These are phyloP conservation scores for Kradibia gibbosae DNA, from an alignment of 1,140 invertebrate genomes.

Conservation along the genomic window DNA sequence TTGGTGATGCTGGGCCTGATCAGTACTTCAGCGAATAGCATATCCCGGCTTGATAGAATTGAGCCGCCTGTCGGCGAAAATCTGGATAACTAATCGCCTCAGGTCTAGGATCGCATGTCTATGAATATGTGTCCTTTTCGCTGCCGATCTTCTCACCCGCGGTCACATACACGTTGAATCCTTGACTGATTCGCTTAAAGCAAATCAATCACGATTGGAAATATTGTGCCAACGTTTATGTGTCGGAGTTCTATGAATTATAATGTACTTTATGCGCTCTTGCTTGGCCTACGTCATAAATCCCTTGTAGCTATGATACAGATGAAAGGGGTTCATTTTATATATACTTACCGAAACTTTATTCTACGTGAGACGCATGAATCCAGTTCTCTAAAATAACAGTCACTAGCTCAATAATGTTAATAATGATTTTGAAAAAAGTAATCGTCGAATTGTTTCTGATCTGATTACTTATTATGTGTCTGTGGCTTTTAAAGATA, in stretches of 20 bases:
- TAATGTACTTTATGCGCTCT: constrained; percentile 8
- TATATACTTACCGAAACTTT: neutral
- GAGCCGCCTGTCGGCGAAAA: neutral
- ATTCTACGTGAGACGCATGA: constrained; percentile 14
- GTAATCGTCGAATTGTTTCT: constrained; percentile 38
- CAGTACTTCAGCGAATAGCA: no score
- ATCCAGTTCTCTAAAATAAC: constrained; percentile 45
- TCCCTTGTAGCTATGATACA: neutral
- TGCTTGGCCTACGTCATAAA: constrained; percentile 39
- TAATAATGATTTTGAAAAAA: constrained; percentile 42
- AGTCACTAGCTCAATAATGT: constrained; percentile 42
- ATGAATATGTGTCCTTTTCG: neutral
- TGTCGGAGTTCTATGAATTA: neutral
- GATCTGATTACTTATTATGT: constrained; percentile 26
- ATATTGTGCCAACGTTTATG: constrained; percentile 28
- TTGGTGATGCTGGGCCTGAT: no score
- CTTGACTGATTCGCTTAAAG: constrained; percentile 30
- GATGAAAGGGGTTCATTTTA: neutral
- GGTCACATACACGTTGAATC: neutral
- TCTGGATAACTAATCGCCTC: neutral
- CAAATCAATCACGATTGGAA: constrained; percentile 40
- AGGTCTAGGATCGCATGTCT: neutral
- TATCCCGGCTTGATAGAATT: no score
- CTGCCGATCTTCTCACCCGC: neutral
- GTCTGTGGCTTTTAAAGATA: constrained; percentile 8